Evolutionary conservation across 1,140 invertebrate genomes (phyloP), one percentile per base, ranked within the genome.

Genomic region (Halictus rubicundus): DNA sequence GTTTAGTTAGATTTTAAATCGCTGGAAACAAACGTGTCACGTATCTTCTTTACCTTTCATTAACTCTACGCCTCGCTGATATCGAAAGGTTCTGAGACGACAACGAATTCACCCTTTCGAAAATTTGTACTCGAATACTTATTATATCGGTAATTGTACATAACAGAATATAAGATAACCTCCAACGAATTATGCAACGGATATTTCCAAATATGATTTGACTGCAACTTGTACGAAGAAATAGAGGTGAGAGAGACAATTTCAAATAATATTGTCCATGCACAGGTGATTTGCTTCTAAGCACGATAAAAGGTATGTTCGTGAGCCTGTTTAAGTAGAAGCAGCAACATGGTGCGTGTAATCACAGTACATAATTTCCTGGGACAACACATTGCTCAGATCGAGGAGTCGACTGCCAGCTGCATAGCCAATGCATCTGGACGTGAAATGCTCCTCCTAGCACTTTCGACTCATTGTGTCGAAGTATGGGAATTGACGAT

Each of bases 291-390:
- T 63, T 72, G 23, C 23, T 42, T 69, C 37, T 54, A 32, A 57
- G 46, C 4, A 16, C 19, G n/a, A 61, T 1, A 52, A 21, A 57
- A 57, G 54, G 37, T 65, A 78, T 78, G 76, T 57, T 73, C 65
- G 39, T 57, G 39, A 32, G 46, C 16, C 39, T 59, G 0, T 68
- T 32, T 37, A 37, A 79, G 5, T 49, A 74, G 5, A 74, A 74
- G 32, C 39, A n/a, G 25, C 37, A 79, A 87, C 72, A 96, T 96
- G 95, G 95, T 96, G 25, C 94, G 95, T 12, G 95, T 96, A 2
- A 94, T 96, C 68, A 95, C 95, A 27, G 95, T 95, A 69, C 95
- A 96, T 85, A 95, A 96, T 90, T 96, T 96, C 88, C 88, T 93
- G 19, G 94, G 94, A 23, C 95, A 96, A 89, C 94, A 95, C 85